Evolutionary conservation across 2,888 invertebrate species (phyloP).

Genomic region (Ephialtes manifestator): DNA sequence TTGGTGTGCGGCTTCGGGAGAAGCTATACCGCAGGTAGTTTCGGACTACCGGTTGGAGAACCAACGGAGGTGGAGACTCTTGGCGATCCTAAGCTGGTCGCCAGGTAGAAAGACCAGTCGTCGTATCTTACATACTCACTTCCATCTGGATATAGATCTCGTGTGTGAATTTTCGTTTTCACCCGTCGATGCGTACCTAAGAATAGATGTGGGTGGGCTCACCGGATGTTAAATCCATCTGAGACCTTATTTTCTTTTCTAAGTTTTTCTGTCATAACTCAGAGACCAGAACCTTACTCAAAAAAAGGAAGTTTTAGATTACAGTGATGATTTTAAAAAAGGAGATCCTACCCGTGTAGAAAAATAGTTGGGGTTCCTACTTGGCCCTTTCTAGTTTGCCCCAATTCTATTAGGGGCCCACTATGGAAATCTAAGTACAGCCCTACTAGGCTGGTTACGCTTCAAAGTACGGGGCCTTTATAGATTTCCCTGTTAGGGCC

Average conservation of each 20-base stretch:
- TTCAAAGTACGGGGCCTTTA: no score
- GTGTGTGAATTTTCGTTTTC: constrained; percentile 39
- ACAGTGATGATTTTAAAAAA: not conserved
- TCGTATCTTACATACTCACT: constrained; percentile 45
- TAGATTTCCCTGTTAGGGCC: no score
- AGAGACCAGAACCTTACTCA: no score
- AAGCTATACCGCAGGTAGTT: constrained; percentile 57
- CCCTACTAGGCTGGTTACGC: no score
- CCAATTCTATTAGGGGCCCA: no score
- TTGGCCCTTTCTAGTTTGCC: no score
- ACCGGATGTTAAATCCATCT: not conserved
- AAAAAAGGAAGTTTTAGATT: not conserved
- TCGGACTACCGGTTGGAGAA: constrained; percentile 61
- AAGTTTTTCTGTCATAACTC: not conserved
- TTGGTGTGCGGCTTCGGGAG: constrained; percentile 10
- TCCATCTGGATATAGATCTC: constrained; percentile 27
- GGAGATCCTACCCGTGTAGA: no score
- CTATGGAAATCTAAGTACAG: no score
- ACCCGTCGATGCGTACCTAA: not conserved
- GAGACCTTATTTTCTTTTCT: constrained; percentile 13
- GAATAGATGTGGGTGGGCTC: constrained; percentile 55
- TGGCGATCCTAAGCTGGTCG: constrained; percentile 33
- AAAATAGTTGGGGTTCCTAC: no score
- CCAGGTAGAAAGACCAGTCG: constrained; percentile 56
- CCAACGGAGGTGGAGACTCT: not conserved